Base-by-base conservation (phyloP, 2,113 vertebrate species). In the Carettochelys insculpta region DNA sequence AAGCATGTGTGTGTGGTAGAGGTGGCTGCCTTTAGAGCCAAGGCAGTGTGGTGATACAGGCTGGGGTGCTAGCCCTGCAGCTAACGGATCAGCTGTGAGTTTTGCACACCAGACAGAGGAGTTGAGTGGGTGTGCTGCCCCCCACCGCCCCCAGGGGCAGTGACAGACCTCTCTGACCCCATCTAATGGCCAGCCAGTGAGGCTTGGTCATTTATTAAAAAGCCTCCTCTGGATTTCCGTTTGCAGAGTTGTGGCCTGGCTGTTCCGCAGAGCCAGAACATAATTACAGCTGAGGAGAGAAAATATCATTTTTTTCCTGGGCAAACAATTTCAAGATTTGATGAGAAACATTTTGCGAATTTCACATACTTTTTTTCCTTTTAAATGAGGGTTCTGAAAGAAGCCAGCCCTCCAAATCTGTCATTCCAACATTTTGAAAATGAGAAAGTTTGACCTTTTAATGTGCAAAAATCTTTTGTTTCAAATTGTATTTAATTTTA, bases 91-190 rank as follows among this genome's bases (percentile, higher is more conserved):
- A 6, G 43, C 29, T 6, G 47, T 53, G 19, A 58, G 2, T 85
- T 8, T 27, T 45, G 53, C 31, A 38, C 56, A 20, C 13, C 17
- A n/a, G 75, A 38, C 8, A 80, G 25, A 76, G 0, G 0, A 48
- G 19, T 1, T 20, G 47, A 34, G n/a, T 24, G 25, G 22, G 5
- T 6, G n/a, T 3, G 6, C 11, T n/a, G n/a, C n/a, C n/a, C n/a
- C n/a, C n/a, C 16, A 16, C 20, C 29, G 8, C 47, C 58, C 22
- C 25, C 14, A 75, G 20, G 38, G 41, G 38, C 68, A 73, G 22
- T 45, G 68, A 45, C 3, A 75, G 41, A 41, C 13, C 4, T 7
- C 12, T n/a, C 34, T 75, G 24, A 16, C 24, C 24, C 41, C 22
- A 41, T 27, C 41, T 12, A 2, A 14, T 43, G 52, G 24, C 54